Base-by-base conservation (phyloP, 2,888 invertebrate genomes). In the Esperia sulphurella region DNA sequence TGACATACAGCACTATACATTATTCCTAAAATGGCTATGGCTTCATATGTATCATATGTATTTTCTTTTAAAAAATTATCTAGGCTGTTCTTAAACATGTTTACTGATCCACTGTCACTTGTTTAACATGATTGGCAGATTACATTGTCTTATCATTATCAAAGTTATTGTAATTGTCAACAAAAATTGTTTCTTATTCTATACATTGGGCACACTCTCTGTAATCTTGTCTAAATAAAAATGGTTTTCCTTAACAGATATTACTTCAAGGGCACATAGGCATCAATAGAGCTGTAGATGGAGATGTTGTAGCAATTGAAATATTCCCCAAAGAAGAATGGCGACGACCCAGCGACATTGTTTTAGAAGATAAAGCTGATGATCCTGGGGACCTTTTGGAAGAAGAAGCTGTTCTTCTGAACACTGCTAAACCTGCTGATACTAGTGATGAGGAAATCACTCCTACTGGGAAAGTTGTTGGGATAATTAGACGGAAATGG, bases 401-500 rank as follows among this genome's bases (percentile, higher is more conserved):
- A 58, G 93, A 93, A 61, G 94, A 92, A 46, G 75, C 90, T 0
- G 71, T 82, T 8, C 65, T 92, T 7, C 50, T 86, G 1, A 74
- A 70, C 3, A 63, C 79, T 9, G 65, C 63, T 4, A 75, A 78
- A 49, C 65, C 74, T 29, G 65, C 52, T 0, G 67, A 65, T 28
- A 65, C 62, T 30, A 57, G 61, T 44, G 73, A 81, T 44, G 79
- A 91, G 60, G 85, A 91, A 41, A 73, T 87, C 5, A 84, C 84
- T 0, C 89, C 88, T 0, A 89, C 89, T 0, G 89, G 89, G 0
- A 83, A 82, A 62, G 88, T 89, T 46, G 97, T 99, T n/a, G 98
- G 98, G 1, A 97, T 99, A 54, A 96, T 99, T 50, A 92, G 96
- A 56, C 92, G 99, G 49, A 99, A 98, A 75, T 98, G 99, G 98